Percentiles rank a stretch among this genome's conserved stretches.
Evolutionary conservation across 2,797 vertebrate species (phyloP).

Genomic region (Manis crassicaudata): DNA sequence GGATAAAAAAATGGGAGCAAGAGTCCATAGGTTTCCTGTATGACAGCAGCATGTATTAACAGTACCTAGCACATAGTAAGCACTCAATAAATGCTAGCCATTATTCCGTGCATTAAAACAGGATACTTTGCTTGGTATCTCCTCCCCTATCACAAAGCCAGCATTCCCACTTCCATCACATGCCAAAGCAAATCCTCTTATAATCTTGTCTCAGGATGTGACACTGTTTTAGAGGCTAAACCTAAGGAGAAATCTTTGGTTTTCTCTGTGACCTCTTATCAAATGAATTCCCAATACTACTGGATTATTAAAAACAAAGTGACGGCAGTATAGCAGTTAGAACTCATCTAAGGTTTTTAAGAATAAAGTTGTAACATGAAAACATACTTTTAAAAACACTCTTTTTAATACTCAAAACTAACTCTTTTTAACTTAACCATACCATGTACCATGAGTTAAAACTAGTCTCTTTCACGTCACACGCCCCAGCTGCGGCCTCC

Average conservation of each 20-base stretch:
- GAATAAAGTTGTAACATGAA: background rate
- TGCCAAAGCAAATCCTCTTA: background rate
- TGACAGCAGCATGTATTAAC: background rate
- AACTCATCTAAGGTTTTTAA: background rate
- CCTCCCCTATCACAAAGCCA: background rate
- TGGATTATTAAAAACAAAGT: constrained; percentile 6
- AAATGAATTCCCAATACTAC: constrained; percentile 25
- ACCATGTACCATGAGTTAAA: background rate
- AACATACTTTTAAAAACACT: background rate
- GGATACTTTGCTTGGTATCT: background rate
- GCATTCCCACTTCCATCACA: background rate
- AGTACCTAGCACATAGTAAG: background rate
- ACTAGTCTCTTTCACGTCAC: background rate
- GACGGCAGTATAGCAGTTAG: background rate
- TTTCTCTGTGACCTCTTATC: background rate
- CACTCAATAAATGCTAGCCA: background rate
- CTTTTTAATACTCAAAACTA: constrained; percentile 2
- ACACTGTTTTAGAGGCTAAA: constrained; percentile 12
- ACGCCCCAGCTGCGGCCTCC: background rate
- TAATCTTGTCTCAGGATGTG: background rate
- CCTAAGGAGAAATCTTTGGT: constrained; percentile 18
- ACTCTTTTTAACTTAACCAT: background rate
- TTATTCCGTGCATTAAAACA: background rate
- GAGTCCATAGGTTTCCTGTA: background rate
- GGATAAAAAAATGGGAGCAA: background rate